phyloP scores from a whole-genome alignment of 2,888 invertebrate genomes.

The Philopedon plagiatum region DNA sequence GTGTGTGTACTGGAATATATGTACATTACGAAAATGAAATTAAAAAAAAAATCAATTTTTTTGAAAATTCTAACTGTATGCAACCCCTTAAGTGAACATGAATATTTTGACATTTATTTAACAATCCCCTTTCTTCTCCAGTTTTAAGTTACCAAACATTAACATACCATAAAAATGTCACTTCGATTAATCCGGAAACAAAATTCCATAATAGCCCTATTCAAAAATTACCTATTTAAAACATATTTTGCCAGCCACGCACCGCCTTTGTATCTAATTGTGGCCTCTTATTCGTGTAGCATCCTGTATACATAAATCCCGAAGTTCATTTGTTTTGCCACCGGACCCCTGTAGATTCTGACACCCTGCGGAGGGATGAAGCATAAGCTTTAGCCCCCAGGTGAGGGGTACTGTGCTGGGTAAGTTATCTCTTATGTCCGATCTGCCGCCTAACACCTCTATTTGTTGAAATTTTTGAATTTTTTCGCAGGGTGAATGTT shows the following conservation, averaged over 20 bases:
- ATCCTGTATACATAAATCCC: conserved; percentile 41
- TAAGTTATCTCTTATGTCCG: conserved; percentile 42
- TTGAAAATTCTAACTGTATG: too few relatives aligned
- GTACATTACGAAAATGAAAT: too few relatives aligned
- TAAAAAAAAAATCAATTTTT: too few relatives aligned
- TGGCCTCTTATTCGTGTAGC: conserved; percentile 41
- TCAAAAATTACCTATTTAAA: conserved; percentile 24
- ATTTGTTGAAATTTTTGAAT: conserved; percentile 28
- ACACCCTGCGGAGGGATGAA: conserved; percentile 38
- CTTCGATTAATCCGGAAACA: conserved; percentile 32
- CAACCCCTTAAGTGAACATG: too few relatives aligned
- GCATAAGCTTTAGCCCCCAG: conserved; percentile 46
- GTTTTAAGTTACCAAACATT: conserved; percentile 5
- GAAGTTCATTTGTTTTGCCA: conserved; percentile 31
- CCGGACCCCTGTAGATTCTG: conserved; percentile 16
- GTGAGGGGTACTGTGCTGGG: conserved; percentile 37
- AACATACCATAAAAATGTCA: conserved; percentile 17
- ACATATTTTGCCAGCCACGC: conserved; percentile 27
- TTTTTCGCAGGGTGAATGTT: not conserved
- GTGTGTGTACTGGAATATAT: too few relatives aligned
- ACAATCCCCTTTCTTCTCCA: conserved; percentile 1
- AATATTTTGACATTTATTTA: conserved; percentile 29
- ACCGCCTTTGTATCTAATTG: conserved; percentile 43
- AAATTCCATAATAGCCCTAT: conserved; percentile 3
- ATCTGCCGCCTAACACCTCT: conserved; percentile 47